Base-by-base conservation (phyloP, 1,140 invertebrate species). In the Rhysida immarginata region DNA sequence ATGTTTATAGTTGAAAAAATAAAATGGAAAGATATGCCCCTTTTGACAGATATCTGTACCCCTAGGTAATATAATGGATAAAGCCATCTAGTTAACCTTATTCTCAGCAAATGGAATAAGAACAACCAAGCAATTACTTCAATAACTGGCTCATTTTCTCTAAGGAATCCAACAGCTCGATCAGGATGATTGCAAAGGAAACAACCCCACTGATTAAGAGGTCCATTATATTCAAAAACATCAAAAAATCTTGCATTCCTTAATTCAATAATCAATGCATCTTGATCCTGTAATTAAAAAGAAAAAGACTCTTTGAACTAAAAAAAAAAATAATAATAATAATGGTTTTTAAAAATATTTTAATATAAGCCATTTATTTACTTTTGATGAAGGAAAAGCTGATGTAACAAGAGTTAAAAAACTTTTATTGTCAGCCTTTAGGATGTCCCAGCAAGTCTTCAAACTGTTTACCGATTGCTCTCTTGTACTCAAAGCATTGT, bases 121-220 rank as follows among this genome's bases (percentile, higher is more conserved):
- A n/a, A n/a, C n/a, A n/a, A n/a, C n/a, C n/a, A n/a, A n/a, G n/a
- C n/a, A 64, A 61, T 65, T 63, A 72, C 69, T 45, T 71, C 70
- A 58, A 74, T 74, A 27, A 74, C 64, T 23, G 71, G 72, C 21
- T 53, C 71, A 56, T 68, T 66, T 43, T 70, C 82, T 63, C 83
- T 77, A 18, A 91, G 71, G 67, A 91, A 87, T 3, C 82, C 84
- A 20, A 81, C 77, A 16, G 88, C 85, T 65, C 84, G 78, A 64
- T 95, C 89, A 1, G 90, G 90, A 72, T 92, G 86, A 66, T 87
- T 87, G 69, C 91, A 96, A 54, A 90, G 75, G 69, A 91, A 91
- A 70, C 87, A 93, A 23, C 82, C 82, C 87, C 88, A 92, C 61
- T 76, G 74, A 49, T 72, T 75, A 60, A 67, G 71, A 11, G 74